Conservation (phyloP, 2,797 vertebrate species). For the Halcyon leucocephala region DNA sequence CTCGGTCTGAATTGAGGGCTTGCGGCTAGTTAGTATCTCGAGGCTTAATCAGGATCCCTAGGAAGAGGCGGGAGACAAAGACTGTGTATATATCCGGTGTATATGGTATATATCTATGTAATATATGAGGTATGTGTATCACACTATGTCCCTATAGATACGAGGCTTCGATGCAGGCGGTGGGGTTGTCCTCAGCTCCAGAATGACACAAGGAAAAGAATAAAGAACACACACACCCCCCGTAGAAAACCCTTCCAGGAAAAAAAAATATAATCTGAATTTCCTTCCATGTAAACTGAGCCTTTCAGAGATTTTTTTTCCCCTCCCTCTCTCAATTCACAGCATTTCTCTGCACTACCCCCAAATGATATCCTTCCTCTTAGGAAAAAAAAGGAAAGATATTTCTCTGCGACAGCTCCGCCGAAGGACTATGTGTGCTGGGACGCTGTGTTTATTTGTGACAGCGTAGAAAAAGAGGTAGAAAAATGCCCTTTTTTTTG, state of each 20-base stretch:
- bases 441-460: not conserved
- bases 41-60: not conserved
- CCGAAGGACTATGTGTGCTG: not conserved
- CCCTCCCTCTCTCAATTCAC: rapidly evolving
- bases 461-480: not conserved
- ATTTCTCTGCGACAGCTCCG: not conserved
- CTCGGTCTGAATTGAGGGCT: not conserved
- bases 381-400: not conserved
- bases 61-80: not conserved
- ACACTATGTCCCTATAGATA: not conserved
- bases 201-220: not conserved
- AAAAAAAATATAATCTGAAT: not conserved
- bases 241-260: not conserved
- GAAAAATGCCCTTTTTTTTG: not conserved
- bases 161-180: not conserved
- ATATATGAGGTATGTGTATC: not conserved
- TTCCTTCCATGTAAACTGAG: not conserved
- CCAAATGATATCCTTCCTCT: rapidly evolving
- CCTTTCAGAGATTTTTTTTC: not conserved
- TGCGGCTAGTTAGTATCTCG: not conserved
- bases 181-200: not conserved
- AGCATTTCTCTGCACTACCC: not conserved
- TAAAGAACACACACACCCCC: rapidly evolving
- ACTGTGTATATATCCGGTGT: not conserved
- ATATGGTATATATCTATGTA: not conserved